Base-by-base conservation (phyloP, 2,113 vertebrate genomes). In the Stegastes partitus region DNA sequence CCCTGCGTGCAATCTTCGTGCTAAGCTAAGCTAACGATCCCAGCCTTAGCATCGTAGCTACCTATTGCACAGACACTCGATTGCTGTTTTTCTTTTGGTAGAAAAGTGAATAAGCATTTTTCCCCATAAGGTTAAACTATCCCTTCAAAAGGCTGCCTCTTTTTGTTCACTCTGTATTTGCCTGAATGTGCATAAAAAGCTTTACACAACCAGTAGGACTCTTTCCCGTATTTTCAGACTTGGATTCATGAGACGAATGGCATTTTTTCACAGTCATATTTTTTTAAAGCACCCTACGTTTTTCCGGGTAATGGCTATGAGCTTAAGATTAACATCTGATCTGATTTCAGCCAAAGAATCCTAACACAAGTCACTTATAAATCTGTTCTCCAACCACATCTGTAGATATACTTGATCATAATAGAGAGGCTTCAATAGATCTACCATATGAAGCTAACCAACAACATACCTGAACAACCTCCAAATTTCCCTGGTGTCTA, bases 391-490 rank as follows among this genome's bases (percentile, higher is more conserved):
- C 55, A 63, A 79, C 84, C 87, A 89, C 87, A 92, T 91, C 90
- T 90, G 90, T 85, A 82, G 88, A 89, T 92, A 90, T 87, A 79
- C 75, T 90, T 88, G 83, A 87, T 89, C 85, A 82, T 86, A 80
- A 88, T 63, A 79, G 81, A 68, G 79, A 77, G 70, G 54, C 74
- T 85, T 62, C 76, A 74, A 88, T 89, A 86, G 85, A 78, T 89
- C 81, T 78, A 77, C 81, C 87, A 90, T 83, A 80, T 87, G 84
- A 88, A 75, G 77, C 87, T 87, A 88, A 91, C 90, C 84, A 89
- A 84, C 84, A 89, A 86, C 86, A 93, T 91, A 91, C 91, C 89
- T 90, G 89, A 93, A 88, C 76, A 39, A 88, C 58, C 77, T 91
- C 90, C 89, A 89, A 69, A 86, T 89, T 86, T 87, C 86, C 90